Conservation (phyloP, 2,888 invertebrate genomes). For the Thelaira solivaga region DNA sequence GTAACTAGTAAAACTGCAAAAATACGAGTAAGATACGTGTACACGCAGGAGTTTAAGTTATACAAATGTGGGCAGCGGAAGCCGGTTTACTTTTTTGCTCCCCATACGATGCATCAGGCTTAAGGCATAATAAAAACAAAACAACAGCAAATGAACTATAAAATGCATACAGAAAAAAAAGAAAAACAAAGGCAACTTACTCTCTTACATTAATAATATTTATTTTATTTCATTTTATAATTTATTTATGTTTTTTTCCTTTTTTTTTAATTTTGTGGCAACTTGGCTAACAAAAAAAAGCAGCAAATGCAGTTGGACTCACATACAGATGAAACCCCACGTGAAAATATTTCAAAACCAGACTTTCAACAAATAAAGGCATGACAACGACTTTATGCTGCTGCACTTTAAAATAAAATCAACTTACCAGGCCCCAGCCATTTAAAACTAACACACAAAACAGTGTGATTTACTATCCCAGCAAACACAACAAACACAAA, state of each 20-base stretch:
- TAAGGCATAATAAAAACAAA: background rate
- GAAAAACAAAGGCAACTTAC: background rate
- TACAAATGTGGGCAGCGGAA: slow-evolving; percentile 56
- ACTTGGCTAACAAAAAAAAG: slow-evolving; percentile 27
- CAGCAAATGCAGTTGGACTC: background rate
- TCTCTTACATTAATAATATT: background rate
- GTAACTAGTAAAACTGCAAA: slow-evolving; percentile 3
- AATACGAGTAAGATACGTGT: background rate
- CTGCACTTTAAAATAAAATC: background rate
- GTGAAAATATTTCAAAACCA: slow-evolving; percentile 55
- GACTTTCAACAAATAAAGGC: slow-evolving; percentile 40
- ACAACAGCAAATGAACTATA: slow-evolving; percentile 25
- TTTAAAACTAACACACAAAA: slow-evolving; percentile 3
- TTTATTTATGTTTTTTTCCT: background rate
- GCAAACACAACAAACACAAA: background rate
- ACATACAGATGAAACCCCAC: slow-evolving; percentile 46
- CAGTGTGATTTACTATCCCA: no score
- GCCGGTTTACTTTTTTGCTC: slow-evolving; percentile 36
- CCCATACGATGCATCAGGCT: background rate
- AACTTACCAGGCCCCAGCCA: slow-evolving; percentile 19
- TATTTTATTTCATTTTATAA: slow-evolving; percentile 10
- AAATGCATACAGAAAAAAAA: background rate
- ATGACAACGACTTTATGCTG: slow-evolving; percentile 8
- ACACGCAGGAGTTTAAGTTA: slow-evolving; percentile 20
- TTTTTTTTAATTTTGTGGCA: slow-evolving; percentile 39